Percentiles rank a stretch among this genome's conserved stretches.
phyloP scores from a whole-genome alignment of 2,888 invertebrate species.

The Drosophila lacicola region DNA sequence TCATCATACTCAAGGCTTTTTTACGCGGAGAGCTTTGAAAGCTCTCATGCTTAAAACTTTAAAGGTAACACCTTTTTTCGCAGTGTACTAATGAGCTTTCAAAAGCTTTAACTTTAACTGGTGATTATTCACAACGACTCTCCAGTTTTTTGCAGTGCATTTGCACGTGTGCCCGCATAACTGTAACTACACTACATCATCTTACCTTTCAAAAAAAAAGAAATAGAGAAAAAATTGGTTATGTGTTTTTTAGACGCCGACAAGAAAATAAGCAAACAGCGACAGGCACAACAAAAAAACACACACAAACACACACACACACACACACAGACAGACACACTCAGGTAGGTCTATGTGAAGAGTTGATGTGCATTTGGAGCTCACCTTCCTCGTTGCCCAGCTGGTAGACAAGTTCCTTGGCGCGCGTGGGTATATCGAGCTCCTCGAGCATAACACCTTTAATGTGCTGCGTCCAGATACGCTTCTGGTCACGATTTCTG shows the following conservation, averaged over 20 bases:
- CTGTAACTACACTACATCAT: conserved; percentile 47
- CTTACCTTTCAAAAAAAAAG: conserved; percentile 34
- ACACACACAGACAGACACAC: conserved; percentile 1
- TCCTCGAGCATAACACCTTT: conserved; percentile 95
- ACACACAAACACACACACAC: conserved; percentile 17
- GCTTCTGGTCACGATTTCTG: conserved; percentile 85
- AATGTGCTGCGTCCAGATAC: conserved; percentile 85
- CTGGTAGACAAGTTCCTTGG: conserved; percentile 94
- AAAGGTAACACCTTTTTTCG: not conserved
- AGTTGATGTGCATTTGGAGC: conserved; percentile 47
- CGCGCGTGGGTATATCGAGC: conserved; percentile 97
- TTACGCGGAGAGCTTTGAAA: no score
- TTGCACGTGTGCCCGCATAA: conserved; percentile 48
- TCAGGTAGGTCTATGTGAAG: conserved; percentile 13
- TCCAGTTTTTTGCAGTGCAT: conserved; percentile 33
- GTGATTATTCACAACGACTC: no score
- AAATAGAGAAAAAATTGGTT: conserved; percentile 23
- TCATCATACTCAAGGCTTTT: no score
- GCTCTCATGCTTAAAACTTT: not conserved
- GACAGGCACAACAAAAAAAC: conserved; percentile 6
- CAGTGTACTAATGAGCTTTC: conserved; percentile 24
- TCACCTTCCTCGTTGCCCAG: conserved; percentile 87
- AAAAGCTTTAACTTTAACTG: not conserved
- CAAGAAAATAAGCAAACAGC: conserved; percentile 33
- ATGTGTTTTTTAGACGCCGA: conserved; percentile 38